These are phyloP conservation scores for Remorina albescens DNA, from an alignment of 2,797 vertebrate species.

Conservation along the genomic window DNA sequence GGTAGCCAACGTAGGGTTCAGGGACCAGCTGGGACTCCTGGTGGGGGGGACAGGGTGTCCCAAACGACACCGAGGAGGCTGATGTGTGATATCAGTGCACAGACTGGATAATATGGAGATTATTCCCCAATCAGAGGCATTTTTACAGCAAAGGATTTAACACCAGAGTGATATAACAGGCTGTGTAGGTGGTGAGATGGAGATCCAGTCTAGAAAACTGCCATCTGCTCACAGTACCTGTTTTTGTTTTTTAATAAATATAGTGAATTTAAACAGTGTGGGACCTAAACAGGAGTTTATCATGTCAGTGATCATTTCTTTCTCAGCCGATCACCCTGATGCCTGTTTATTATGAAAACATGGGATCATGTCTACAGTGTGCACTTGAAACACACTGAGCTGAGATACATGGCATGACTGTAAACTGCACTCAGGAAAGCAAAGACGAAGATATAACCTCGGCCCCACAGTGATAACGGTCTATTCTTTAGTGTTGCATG, in stretches of 20 bases:
- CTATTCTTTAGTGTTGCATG: too few relatives aligned
- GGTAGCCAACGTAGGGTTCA: constrained; percentile 10
- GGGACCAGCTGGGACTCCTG: constrained; percentile 8
- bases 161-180: too few relatives aligned
- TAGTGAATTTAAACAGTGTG: background rate
- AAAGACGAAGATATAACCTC: constrained; percentile 2
- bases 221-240: constrained; percentile 20
- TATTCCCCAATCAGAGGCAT: background rate
- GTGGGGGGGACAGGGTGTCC: background rate
- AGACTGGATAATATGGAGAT: background rate
- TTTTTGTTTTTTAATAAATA: background rate
- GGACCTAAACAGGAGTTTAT: background rate
- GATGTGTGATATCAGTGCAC: too few relatives aligned
- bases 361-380: constrained; percentile 21
- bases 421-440: constrained; percentile 6
- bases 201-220: constrained; percentile 6
- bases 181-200: constrained; percentile 11
- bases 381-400: constrained; percentile 29
- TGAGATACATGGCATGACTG: background rate
- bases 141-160: background rate
- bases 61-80: too few relatives aligned
- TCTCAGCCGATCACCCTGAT: background rate
- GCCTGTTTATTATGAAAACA: constrained; percentile 55
- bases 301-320: background rate
- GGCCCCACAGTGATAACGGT: background rate